phyloP scores from a whole-genome alignment of 2,797 vertebrate species.

The Thamnophis elegans region DNA sequence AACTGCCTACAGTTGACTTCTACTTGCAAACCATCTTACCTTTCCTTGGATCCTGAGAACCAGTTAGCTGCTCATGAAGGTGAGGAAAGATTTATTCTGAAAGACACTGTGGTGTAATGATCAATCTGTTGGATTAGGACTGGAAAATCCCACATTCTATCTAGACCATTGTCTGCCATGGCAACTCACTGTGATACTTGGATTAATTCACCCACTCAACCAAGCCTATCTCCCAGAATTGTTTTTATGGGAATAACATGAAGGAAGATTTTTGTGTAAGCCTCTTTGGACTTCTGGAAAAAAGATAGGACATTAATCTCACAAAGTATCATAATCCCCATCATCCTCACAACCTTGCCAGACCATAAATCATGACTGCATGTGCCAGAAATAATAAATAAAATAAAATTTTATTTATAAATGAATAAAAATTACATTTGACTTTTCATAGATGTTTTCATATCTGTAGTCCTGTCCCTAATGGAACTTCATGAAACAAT shows the following conservation, averaged over 20 bases:
- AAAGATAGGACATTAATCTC: background rate
- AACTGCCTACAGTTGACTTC: background rate
- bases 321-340: background rate
- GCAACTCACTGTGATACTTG: background rate
- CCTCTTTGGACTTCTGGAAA: background rate
- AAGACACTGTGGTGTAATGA: background rate
- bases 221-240: background rate
- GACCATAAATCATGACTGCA: background rate
- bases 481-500: background rate
- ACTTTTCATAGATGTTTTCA: background rate
- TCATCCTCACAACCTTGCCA: background rate
- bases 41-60: background rate
- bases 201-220: background rate
- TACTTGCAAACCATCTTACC: background rate
- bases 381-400: background rate
- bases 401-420: background rate
- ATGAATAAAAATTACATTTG: background rate
- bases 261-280: background rate
- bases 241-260: background rate
- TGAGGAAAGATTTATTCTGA: background rate
- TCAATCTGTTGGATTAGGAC: background rate
- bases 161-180: background rate
- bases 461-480: background rate
- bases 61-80: background rate
- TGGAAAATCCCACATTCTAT: background rate